Base-by-base conservation (phyloP, 2,888 invertebrate genomes). In the Zygogramma bicolorata region DNA sequence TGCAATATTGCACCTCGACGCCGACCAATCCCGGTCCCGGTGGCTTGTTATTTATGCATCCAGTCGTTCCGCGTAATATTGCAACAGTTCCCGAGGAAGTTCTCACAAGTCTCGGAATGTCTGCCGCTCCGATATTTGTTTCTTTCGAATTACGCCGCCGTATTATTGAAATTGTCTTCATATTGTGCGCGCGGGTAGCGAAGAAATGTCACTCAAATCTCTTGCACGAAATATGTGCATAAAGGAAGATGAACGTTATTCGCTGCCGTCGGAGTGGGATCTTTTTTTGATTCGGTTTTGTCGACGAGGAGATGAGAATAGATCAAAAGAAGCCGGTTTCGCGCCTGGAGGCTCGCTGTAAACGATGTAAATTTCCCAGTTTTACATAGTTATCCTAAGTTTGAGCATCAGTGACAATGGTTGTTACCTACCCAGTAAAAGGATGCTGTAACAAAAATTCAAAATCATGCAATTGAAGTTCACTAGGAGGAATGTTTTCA, bases 91-190 rank as follows among this genome's bases (percentile, higher is more conserved):
- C 57, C 29, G 25, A 46, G 38, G 18, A 31, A 34, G 60, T 67
- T 60, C 27, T 60, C 67, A 59, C 46, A 13, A 67, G 67, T 67
- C 67, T 67, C 60, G n/a, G 60, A 67, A 49, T 67, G 46, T 60
- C 67, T 67, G n/a, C 40, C 31, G 27, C 67, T 46, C 18, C 34
- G 46, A 60, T 67, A 67, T 67, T 70, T 70, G 70, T 70, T 70
- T 31, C 65, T 57, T 70, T 70, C 60, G 49, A 70, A 70, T 70
- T 60, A 63, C 31, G 29, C 58, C 15, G 65, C 46, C 5, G 58
- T 42, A 58, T 70, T 70, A 70, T 70, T 70, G 70, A 70, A 70
- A 59, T 70, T 65, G 69, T 70, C 69, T 58, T 65, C 69, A 65
- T 65, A 65, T 70, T 20, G 69, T 59, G 60, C 34, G 29, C 67